Conservation (phyloP, 2,888 invertebrate species). For the Philereme vetulata region DNA sequence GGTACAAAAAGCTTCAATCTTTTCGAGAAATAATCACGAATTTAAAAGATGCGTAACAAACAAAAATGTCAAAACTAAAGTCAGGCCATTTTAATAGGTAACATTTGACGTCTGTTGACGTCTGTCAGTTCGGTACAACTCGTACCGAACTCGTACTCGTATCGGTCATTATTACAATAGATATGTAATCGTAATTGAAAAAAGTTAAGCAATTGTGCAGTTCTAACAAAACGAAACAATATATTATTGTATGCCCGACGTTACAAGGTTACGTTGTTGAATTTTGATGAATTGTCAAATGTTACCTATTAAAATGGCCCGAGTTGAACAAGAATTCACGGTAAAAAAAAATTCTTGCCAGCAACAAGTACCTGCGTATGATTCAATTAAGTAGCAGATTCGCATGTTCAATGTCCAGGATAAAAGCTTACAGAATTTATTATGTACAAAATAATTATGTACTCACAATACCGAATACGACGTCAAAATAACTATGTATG, state of each 20-base stretch:
- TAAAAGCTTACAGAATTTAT: constrained; percentile 48
- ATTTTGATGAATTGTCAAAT: no score
- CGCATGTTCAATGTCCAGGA: constrained; percentile 48
- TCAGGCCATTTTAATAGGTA: no score
- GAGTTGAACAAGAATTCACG: neutral
- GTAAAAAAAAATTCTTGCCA: constrained; percentile 27
- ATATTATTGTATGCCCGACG: no score
- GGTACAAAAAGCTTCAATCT: constrained; percentile 17
- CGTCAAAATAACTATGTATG: constrained; percentile 51
- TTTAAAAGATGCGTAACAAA: constrained; percentile 2
- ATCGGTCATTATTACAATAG: no score
- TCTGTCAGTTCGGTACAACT: no score
- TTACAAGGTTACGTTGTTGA: no score
- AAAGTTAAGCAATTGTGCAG: no score
- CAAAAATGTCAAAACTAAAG: constrained; percentile 5
- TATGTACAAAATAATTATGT: constrained; percentile 54
- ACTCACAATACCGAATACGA: constrained; percentile 51
- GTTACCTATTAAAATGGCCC: no score
- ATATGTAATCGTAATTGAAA: no score
- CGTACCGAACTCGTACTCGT: no score
- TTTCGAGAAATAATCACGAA: constrained; percentile 6
- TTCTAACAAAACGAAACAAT: no score
- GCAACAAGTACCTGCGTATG: constrained; percentile 20
- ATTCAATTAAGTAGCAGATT: constrained; percentile 12
- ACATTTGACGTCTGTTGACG: no score